Evolutionary conservation across 2,113 vertebrate species (phyloP), one percentile per base, ranked within the genome.

Genomic region (Eptesicus fuscus): DNA sequence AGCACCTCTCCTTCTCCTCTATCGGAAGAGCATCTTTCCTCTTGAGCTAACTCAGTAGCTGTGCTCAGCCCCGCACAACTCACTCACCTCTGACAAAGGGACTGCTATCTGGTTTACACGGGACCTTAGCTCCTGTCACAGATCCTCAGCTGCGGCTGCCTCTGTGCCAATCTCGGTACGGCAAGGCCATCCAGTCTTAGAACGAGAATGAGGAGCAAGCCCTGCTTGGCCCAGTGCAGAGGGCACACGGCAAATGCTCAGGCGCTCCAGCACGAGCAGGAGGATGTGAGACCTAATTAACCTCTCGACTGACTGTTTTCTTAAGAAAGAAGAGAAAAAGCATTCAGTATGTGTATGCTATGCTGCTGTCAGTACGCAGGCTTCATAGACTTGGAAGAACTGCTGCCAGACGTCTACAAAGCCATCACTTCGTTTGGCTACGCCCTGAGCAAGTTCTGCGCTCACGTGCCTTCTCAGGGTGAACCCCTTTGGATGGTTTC

Each of bases 81-180:
- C 25, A 14, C 2, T 91, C 6, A 10, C 12, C 22, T 28, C 61
- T 20, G 32, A 40, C 16, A 30, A 47, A 69, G 35, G 37, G 53
- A 51, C 0, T 4, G 44, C 22, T 32, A 37, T 0, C 18, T 2
- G 7, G 23, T 9, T 65, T 30, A 2, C 28, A 0, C 0, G 16
- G 20, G 53, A 18, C 25, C n/a, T 61, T 18, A 37, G 30, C 61
- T 83, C 51, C 22, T 2, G 22, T 53, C 56, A 69, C 14, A 9
- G 30, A 63, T 7, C 49, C 56, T 51, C 30, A 56, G 49, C 87
- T 63, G 37, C 30, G 1, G 32, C 16, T 37, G 32, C 83, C n/a
- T 69, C 49, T 65, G 53, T 35, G 51, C 22, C 37, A 30, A 42
- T 32, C n/a, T 2, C 1, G 28, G 22, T 59, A 35, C 2, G 25